Conservation (phyloP, 1,140 invertebrate species). For the Cyclina sinensis region DNA sequence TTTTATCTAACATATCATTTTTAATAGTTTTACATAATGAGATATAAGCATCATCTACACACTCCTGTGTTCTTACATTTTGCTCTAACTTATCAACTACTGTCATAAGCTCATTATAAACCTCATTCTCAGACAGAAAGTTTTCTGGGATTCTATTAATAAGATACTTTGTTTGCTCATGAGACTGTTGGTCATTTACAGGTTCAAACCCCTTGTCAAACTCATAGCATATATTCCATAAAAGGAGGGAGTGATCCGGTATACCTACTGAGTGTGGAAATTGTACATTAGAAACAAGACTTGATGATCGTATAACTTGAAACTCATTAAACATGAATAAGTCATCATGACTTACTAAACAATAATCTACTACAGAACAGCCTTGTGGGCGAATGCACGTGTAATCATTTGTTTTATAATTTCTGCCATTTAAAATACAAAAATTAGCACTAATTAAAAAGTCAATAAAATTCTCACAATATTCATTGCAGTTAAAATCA, state of each 20-base stretch:
- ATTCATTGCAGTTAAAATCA: neutral
- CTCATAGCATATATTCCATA: constrained; percentile 2
- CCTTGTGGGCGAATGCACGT: neutral
- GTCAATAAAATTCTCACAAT: neutral
- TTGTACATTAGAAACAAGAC: neutral
- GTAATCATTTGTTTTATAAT: constrained; percentile 11
- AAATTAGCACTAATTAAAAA: neutral
- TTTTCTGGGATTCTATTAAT: neutral
- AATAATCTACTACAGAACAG: constrained; percentile 48
- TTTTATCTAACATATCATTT: neutral
- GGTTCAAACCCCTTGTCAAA: constrained; percentile 5
- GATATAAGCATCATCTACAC: neutral
- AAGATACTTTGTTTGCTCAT: neutral
- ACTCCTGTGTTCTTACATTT: neutral
- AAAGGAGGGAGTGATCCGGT: constrained; percentile 12
- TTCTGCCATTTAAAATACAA: constrained; percentile 20
- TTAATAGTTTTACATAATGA: neutral
- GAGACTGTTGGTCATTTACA: neutral
- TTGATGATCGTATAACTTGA: neutral
- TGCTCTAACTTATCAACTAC: neutral
- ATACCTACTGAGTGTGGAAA: neutral
- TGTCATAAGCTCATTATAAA: neutral
- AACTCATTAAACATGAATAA: constrained; percentile 2
- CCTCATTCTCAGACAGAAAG: neutral
- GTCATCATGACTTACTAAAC: constrained; percentile 5